Percentiles rank a stretch among this genome's conserved stretches.
Evolutionary conservation across 2,888 invertebrate species (phyloP).

Genomic region (Drosophila nr. perissopoda): DNA sequence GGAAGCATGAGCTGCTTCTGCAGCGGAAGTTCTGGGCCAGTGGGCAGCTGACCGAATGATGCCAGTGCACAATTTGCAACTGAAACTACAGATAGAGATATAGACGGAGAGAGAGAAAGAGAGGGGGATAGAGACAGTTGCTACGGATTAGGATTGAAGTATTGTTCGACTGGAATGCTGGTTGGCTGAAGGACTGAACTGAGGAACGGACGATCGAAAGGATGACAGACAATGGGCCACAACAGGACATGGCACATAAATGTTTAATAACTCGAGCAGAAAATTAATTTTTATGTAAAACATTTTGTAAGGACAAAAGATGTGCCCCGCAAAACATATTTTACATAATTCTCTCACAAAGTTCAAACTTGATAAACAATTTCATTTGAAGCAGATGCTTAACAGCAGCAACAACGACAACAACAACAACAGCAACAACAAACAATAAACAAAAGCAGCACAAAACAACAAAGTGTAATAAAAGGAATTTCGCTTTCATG

Average conservation of each 20-base stretch:
- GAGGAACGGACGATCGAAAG: background rate
- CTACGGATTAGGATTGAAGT: constrained; percentile 56
- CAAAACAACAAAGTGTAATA: constrained; percentile 62
- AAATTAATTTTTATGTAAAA: constrained; percentile 64
- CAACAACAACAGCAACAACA: constrained; percentile 28
- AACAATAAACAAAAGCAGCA: constrained; percentile 31
- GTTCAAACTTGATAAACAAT: constrained; percentile 77
- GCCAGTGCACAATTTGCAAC: constrained; percentile 40
- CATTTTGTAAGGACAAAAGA: constrained; percentile 38
- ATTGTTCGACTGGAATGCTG: constrained; percentile 11
- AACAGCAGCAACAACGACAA: constrained; percentile 32
- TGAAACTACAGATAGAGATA: constrained; percentile 13
- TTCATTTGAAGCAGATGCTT: constrained; percentile 72
- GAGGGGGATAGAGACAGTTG: constrained; percentile 33
- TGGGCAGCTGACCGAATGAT: constrained; percentile 50
- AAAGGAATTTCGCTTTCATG: constrained; percentile 78
- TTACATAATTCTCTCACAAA: constrained; percentile 71
- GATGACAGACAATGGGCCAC: constrained; percentile 25
- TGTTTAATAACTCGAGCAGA: constrained; percentile 68
- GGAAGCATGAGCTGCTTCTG: background rate
- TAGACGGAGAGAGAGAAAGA: background rate
- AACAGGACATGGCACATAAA: constrained; percentile 38
- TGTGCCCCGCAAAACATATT: constrained; percentile 66
- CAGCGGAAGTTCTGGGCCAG: constrained; percentile 51
- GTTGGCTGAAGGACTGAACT: constrained; percentile 4